phyloP scores from a whole-genome alignment of 2,888 invertebrate genomes.

The Halocaridina rubra region DNA sequence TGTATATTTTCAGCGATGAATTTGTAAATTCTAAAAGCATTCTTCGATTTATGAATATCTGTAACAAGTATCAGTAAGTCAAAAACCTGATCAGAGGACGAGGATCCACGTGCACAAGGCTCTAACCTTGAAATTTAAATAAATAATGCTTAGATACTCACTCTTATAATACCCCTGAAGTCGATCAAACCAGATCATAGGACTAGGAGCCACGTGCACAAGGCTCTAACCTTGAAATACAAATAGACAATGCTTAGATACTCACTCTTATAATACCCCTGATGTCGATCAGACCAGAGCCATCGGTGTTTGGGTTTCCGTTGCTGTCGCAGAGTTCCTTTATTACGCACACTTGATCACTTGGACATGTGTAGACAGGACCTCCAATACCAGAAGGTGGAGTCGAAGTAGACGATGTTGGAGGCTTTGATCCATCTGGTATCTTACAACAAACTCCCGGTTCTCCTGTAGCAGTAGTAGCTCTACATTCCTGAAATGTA shows the following conservation, averaged over 20 bases:
- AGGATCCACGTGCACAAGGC: not conserved
- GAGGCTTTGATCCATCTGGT: not conserved
- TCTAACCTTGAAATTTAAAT: not conserved
- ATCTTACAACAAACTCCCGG: conserved; percentile 20
- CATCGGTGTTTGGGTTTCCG: conserved; percentile 36
- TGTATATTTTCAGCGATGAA: no score
- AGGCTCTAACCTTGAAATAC: not conserved
- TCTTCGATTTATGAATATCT: no score
- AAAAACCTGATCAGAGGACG: no score
- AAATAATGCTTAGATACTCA: not conserved
- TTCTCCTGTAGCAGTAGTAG: not conserved
- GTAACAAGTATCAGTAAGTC: no score
- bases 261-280: not conserved
- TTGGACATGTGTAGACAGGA: conserved; percentile 10
- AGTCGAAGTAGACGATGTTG: not conserved
- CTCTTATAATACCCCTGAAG: not conserved
- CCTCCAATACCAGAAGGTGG: no score
- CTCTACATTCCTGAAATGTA: conserved; percentile 2
- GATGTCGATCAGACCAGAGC: conserved; percentile 34
- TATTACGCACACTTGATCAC: conserved; percentile 17
- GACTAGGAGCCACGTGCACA: not conserved
- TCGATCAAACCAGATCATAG: no score
- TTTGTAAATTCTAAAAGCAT: no score
- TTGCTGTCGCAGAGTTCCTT: conserved; percentile 16
- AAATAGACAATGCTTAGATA: not conserved